A percentile compares a stretch with the other conserved stretches of the same genome.
phyloP scores from a whole-genome alignment of 1,140 invertebrate species.

The Drosophila sechellia region DNA sequence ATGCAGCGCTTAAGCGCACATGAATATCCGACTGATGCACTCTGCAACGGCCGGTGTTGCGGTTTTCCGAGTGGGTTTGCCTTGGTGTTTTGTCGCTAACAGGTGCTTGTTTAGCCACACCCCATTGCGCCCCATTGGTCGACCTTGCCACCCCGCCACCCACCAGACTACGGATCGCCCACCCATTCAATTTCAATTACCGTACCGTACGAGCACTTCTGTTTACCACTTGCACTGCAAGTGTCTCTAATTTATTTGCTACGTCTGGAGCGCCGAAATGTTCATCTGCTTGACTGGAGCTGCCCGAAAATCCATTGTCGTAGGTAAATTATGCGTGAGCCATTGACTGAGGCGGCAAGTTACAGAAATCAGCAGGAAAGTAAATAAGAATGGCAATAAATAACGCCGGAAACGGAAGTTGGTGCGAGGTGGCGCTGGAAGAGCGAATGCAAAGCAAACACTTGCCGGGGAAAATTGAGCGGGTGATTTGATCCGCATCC shows the following conservation, averaged over 20 bases:
- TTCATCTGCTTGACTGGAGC: constrained; percentile 48
- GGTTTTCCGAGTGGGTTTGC: neutral
- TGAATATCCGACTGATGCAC: constrained; percentile 25
- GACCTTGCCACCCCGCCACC: neutral
- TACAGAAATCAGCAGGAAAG: constrained; percentile 45
- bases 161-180: neutral
- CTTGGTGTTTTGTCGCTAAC: constrained; percentile 10
- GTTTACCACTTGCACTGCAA: constrained; percentile 36
- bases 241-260: constrained; percentile 41
- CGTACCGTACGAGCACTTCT: constrained; percentile 17
- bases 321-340: constrained; percentile 51
- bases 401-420: constrained; percentile 42
- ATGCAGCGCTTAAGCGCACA: constrained; percentile 12
- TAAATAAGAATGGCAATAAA: constrained; percentile 44
- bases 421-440: neutral
- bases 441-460: constrained; percentile 33
- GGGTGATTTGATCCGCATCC: constrained; percentile 24
- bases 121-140: constrained; percentile 17
- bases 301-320: constrained; percentile 54
- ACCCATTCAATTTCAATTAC: constrained; percentile 50
- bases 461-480: constrained; percentile 28
- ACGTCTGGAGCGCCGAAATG: constrained; percentile 27
- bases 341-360: constrained; percentile 28
- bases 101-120: constrained; percentile 18
- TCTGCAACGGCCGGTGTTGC: neutral